Base-by-base conservation (phyloP, 2,797 vertebrate species). In the Cryptoprocta ferox region DNA sequence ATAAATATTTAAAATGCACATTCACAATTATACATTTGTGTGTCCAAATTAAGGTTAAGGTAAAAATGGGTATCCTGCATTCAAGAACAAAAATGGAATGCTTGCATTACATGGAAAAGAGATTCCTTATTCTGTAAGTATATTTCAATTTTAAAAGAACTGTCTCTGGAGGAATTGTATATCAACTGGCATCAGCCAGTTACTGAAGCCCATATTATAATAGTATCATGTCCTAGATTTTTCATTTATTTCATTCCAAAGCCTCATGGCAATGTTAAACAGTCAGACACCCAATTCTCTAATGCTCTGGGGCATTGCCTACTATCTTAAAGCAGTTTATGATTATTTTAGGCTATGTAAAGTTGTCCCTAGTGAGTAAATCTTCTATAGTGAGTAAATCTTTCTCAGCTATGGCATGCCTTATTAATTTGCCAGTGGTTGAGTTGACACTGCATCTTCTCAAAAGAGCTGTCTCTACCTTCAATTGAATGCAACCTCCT, bases 301-400 rank as follows among this genome's bases (percentile, higher is more conserved):
- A 78, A 86, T 75, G 83, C 32, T 85, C 32, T 82, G 2, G 30
- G 80, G 66, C 68, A 79, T 30, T 90, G 32, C 18, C 32, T 65
- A 45, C 56, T 82, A 68, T 39, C 82, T 93, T 83, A 86, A 75
- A 92, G 75, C 53, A 75, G 13, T 85, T 78, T 81, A 50, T 45
- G 53, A 85, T 95, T 84, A 66, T 88, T 90, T 94, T 79, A 71
- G 66, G 48, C 30, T 89, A 79, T 66, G 87, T n/a, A 78, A 61
- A 94, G 95, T 68, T 73, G 89, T 56, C 61, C 68, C 59, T 15
- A 45, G 15, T 61, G 39, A 94, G 63, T 61, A 90, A 76, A 84
- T 92, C 65, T 80, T 88, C 48, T 48, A 68, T 15, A 45, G 14
- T 61, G 39, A 94, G 63, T 63, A 91, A 76, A 88, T 92, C 59